Base-by-base conservation (phyloP, 2,888 invertebrate species). In the Caenorhabditis afra region DNA sequence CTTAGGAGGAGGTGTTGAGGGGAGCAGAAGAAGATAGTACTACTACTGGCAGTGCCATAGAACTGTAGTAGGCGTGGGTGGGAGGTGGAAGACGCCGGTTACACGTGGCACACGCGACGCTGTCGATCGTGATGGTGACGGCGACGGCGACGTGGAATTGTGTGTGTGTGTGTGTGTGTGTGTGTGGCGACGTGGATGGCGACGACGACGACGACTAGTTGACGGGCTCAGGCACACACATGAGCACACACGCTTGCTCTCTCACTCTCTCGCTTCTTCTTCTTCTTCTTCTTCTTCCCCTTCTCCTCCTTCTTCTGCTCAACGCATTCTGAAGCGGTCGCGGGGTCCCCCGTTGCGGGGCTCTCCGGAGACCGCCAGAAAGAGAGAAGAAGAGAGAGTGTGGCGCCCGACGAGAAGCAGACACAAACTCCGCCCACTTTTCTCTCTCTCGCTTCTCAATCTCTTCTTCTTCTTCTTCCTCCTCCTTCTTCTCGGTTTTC, bases 191-290 rank as follows among this genome's bases (percentile, higher is more conserved):
- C 50, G 35, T 64, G 22, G 50, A n/a, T 37, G 45, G 55, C 67
- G 45, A 49, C 73, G 57, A 76, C 66, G 47, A 49, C 68, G 49
- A 37, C 73, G 65, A 73, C 65, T 59, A 70, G 64, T 65, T 62
- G 65, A 52, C 57, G 76, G 68, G 58, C 64, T 70, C 70, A 66
- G 62, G 62, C 62, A 57, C 67, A 67, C 62, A 66, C 67, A 66
- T 68, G 67, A 68, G 67, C 59, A 59, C 68, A 68, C 68, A 68
- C 59, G 52, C 59, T 44, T 58, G 58, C 37, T 39, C 41, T 49
- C 41, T 64, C 49, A 39, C 14, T 47, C 66, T 37, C 49, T 58
- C 22, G 5, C 39, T 20, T 22, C 23, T 49, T 29, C 35, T 35
- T 52, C 59, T 44, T 52, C 23, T n/a, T 8, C 16, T 4, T 29